Percentiles rank a stretch among this genome's conserved stretches.
phyloP scores from a whole-genome alignment of 2,797 vertebrate species.

The Rhadinocentrus ornatus region DNA sequence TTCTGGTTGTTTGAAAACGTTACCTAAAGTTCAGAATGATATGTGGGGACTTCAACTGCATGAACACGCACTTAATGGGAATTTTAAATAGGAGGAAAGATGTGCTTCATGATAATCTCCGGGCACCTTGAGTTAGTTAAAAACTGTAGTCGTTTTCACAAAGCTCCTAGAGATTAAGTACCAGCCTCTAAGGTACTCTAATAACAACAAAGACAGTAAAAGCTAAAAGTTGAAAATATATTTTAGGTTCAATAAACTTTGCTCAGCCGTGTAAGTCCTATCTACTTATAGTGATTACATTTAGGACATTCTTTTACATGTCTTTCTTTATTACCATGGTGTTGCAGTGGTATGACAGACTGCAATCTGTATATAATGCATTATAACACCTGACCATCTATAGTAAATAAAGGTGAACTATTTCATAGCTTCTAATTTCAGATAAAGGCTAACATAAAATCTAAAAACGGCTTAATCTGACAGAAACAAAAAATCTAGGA shows the following conservation, averaged over 20 bases:
- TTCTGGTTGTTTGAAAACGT: neutral
- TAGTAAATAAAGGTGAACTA: neutral
- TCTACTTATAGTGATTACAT: neutral
- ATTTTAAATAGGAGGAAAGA: neutral
- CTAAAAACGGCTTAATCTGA: neutral
- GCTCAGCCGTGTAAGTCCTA: neutral
- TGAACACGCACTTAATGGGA: neutral
- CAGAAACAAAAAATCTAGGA: neutral
- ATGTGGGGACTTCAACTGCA: neutral
- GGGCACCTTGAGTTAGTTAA: neutral
- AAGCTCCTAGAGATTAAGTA: neutral
- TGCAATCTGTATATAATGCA: neutral
- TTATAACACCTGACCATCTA: neutral
- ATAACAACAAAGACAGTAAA: neutral
- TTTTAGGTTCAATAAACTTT: conserved; percentile 14
- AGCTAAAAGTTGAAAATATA: neutral
- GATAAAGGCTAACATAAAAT: neutral
- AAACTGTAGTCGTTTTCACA: neutral
- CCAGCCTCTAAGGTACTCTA: neutral
- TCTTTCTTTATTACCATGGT: neutral
- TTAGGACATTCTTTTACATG: neutral
- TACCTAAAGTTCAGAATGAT: neutral
- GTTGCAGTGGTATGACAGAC: neutral
- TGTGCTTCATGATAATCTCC: neutral
- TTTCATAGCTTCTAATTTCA: neutral